Conservation (phyloP, 2,888 invertebrate genomes). For the Netelia melanura region DNA sequence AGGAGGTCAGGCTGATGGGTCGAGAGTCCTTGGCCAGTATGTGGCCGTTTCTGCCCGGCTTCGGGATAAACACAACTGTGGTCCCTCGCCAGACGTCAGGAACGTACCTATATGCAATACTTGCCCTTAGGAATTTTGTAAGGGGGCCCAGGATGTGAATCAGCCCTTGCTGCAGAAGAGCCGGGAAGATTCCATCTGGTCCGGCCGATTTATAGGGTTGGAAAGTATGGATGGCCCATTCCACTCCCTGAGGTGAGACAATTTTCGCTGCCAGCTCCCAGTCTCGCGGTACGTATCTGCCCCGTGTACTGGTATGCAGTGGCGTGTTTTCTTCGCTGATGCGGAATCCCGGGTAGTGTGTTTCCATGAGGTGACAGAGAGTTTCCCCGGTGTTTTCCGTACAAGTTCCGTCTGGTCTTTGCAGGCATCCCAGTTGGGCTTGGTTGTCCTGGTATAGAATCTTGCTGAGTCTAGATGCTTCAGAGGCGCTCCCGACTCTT, state of each 20-base stretch:
- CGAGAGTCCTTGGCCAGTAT: constrained; percentile 47
- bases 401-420: no score
- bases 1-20: constrained; percentile 66
- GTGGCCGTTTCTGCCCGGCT: constrained; percentile 45
- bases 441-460: no score
- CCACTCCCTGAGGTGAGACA: constrained; percentile 9
- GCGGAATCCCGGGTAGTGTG: no score
- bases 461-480: no score
- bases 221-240: constrained; percentile 31
- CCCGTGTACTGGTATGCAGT: neutral
- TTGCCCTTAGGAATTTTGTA: constrained; percentile 8
- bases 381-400: no score
- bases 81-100: neutral
- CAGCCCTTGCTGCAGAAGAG: constrained; percentile 23
- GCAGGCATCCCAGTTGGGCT: no score
- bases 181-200: constrained; percentile 26
- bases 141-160: constrained; percentile 2
- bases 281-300: neutral
- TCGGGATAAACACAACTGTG: neutral
- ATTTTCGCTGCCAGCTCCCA: constrained; percentile 13
- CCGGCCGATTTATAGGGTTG: neutral
- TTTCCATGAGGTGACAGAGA: no score
- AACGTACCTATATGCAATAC: constrained; percentile 29
- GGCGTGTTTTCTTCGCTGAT: no score
- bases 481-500: no score